These are phyloP conservation scores for Dendropsophus ebraccatus DNA, from an alignment of 2,113 vertebrate genomes.

Conservation along the genomic window DNA sequence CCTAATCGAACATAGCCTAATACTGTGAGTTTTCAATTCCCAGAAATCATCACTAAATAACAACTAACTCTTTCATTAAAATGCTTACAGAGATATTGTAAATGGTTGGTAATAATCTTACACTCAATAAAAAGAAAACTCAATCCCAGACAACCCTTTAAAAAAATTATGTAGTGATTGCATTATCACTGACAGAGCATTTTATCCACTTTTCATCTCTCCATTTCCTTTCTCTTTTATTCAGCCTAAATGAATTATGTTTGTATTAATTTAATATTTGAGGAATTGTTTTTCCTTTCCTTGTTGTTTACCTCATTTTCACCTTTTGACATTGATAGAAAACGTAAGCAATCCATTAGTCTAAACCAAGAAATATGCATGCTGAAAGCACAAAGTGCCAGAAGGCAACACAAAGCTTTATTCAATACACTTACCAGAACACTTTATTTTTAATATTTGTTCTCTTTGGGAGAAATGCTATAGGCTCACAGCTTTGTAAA, in stretches of 20 bases:
- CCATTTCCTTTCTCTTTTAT: not conserved
- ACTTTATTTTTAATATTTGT: conserved; percentile 8
- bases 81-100: too few relatives aligned
- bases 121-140: not conserved
- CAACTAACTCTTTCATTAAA: too few relatives aligned
- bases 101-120: not conserved
- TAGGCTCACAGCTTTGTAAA: not conserved
- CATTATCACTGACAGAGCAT: not conserved
- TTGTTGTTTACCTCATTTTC: not conserved
- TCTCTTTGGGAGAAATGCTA: not conserved
- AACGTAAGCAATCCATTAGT: not conserved
- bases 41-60: too few relatives aligned
- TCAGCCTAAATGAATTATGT: not conserved
- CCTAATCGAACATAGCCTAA: too few relatives aligned
- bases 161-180: not conserved
- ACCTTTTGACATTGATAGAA: not conserved
- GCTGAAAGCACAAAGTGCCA: not conserved
- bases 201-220: not conserved
- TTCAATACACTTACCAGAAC: conserved; percentile 6
- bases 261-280: not conserved
- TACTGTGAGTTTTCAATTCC: too few relatives aligned
- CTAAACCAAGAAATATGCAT: not conserved
- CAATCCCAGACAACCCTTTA: not conserved
- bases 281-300: not conserved
- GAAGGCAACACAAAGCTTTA: not conserved